Conservation (phyloP, 1,140 invertebrate genomes). For the Drosophila kanapiae region DNA sequence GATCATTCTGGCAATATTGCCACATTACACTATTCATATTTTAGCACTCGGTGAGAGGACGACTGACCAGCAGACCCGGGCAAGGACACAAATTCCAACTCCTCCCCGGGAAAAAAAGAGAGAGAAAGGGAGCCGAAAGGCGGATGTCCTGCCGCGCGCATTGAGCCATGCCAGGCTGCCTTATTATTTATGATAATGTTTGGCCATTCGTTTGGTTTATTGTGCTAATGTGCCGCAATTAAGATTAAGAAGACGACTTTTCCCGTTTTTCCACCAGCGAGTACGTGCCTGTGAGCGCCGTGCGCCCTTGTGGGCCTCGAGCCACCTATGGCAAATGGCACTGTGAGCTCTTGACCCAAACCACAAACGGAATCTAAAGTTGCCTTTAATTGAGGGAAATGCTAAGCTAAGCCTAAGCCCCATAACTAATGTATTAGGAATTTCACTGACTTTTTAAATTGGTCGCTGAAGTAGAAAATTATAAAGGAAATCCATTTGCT, state of each 20-base stretch:
- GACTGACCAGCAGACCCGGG: slow-evolving; percentile 34
- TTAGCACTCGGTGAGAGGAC: slow-evolving; percentile 41
- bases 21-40: slow-evolving; percentile 78
- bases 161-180: slow-evolving; percentile 70
- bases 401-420: neutral
- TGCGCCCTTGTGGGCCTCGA: slow-evolving; percentile 1
- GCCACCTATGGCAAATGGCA: slow-evolving; percentile 4
- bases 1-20: slow-evolving; percentile 55
- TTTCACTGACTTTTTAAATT: no score
- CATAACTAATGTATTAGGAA: neutral
- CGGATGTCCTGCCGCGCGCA: slow-evolving; percentile 76
- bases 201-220: slow-evolving; percentile 84
- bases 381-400: neutral
- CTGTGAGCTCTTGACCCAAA: slow-evolving; percentile 1
- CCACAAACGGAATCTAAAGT: neutral
- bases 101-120: neutral
- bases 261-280: slow-evolving; percentile 40
- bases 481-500: neutral
- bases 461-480: no score
- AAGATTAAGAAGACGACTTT: slow-evolving; percentile 83
- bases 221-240: slow-evolving; percentile 84
- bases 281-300: slow-evolving; percentile 24
- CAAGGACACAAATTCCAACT: slow-evolving; percentile 5
- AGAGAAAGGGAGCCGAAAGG: slow-evolving; percentile 15
- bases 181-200: slow-evolving; percentile 84